phyloP scores from a whole-genome alignment of 1,140 invertebrate genomes.

The Andricus grossulariae region DNA sequence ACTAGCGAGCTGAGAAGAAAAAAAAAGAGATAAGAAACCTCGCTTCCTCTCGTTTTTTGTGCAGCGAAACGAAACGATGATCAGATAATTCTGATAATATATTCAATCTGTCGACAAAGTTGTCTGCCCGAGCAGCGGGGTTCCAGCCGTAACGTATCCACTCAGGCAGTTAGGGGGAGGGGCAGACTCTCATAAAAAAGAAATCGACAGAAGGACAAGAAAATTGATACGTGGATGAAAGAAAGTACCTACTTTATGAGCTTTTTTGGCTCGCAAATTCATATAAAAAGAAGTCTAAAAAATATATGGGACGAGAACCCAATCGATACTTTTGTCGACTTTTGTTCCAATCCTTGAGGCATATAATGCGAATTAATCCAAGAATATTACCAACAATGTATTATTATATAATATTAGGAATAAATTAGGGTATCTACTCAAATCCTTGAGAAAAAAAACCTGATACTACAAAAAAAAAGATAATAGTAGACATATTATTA shows the following conservation, averaged over 20 bases:
- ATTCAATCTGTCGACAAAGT: conserved; percentile 31
- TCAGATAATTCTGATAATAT: conserved; percentile 30
- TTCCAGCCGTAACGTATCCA: conserved; percentile 22
- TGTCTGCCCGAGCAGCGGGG: conserved; percentile 26
- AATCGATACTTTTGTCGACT: not conserved
- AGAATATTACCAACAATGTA: not conserved
- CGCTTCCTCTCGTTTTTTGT: conserved; percentile 26
- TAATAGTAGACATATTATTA: too few species aligned
- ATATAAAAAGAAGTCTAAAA: not conserved
- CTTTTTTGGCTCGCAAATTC: conserved; percentile 24
- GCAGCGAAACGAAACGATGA: conserved; percentile 23
- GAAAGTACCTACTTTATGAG: conserved; percentile 28
- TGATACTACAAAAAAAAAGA: too few species aligned
- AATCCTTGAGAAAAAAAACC: too few species aligned
- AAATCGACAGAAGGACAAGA: conserved; percentile 30
- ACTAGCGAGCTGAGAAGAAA: not conserved
- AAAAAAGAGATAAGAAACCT: conserved; percentile 13
- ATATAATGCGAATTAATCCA: not conserved
- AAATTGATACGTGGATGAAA: conserved; percentile 25
- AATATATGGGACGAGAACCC: not conserved
- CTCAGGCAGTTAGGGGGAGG: conserved; percentile 17
- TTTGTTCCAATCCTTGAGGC: not conserved
- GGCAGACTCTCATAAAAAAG: conserved; percentile 28
- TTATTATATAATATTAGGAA: too few species aligned
- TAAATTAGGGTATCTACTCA: too few species aligned